Evolutionary conservation across 2,888 invertebrate genomes (phyloP), one percentile per base, ranked within the genome.

Genomic region (Polia nebulosa): DNA sequence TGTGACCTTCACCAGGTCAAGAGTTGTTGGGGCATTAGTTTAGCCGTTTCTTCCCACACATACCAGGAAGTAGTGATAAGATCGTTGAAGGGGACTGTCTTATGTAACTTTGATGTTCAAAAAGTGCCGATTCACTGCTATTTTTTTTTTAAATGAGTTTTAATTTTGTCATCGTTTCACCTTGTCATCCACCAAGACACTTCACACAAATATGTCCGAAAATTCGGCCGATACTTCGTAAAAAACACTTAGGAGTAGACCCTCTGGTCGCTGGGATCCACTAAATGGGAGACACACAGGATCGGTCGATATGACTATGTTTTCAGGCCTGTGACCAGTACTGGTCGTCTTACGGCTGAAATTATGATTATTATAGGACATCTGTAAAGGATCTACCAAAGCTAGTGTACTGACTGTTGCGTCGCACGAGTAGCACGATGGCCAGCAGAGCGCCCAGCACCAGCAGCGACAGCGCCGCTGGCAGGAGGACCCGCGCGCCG

Each of bases 401-500:
- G 67, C n/a, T 20, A 44, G 29, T 52, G 9, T 71, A 94, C 97
- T 96, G 92, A 97, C 98, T 97, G 93, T 97, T 96, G 83, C 97
- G 94, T 71, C 97, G 95, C 84, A 97, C 97, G 61, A 97, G 97
- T 79, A 98, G 96, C 68, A 97, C 97, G 81, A 97, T 96, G 60
- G 96, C 97, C 64, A 97, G 93, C 61, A 97, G 94, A 2, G 97
- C 97, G 34, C 96, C 95, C 27, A 98, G 92, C 82, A 97, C 96
- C 20, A 97, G 93, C 72, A 98, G 92, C 3, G 97, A 97, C 11
- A 97, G 89, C 51, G 97, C 96, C 17, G 97, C 97, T 8, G 97
- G 97, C 52, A 97, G 92, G 62, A 97, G 91, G 22, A 97, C 96
- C 72, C 96, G 96, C 53, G 97, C 96, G 81, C 97, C 97, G 57